Evolutionary conservation across 2,888 invertebrate species (phyloP).

Genomic region (Sialis lutaria): DNA sequence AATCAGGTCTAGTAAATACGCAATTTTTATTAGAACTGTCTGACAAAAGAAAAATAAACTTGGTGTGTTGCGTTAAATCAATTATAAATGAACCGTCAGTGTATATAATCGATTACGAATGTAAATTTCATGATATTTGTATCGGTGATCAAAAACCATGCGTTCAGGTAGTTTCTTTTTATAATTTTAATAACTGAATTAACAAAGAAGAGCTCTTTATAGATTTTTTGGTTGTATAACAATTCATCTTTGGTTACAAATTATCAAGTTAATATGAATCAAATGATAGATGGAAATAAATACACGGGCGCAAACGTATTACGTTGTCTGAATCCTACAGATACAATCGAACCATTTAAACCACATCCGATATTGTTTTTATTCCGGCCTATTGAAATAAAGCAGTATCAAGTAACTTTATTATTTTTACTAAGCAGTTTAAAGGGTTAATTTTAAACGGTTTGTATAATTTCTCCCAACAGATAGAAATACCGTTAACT

Average conservation of each 20-base stretch:
- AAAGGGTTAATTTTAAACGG: not conserved
- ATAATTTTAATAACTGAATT: not conserved
- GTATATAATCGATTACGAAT: constrained; percentile 9
- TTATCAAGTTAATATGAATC: constrained; percentile 16
- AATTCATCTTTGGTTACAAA: constrained; percentile 16
- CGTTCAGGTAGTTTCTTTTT: constrained; percentile 6
- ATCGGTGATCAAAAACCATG: constrained; percentile 19
- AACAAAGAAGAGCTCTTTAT: constrained; percentile 1
- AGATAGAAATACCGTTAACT: not conserved
- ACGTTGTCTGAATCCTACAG: constrained; percentile 20
- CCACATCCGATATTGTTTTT: constrained; percentile 20
- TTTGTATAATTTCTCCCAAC: not conserved
- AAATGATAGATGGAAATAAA: constrained; percentile 16
- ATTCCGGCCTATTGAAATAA: constrained; percentile 23
- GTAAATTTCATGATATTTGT: constrained; percentile 16
- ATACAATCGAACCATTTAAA: constrained; percentile 15
- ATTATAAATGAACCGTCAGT: constrained; percentile 12
- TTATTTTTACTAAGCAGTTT: not conserved
- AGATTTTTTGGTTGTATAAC: constrained; percentile 26
- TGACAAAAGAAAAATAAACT: constrained; percentile 18
- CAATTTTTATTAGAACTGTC: constrained; percentile 22
- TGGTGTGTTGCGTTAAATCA: constrained; percentile 18
- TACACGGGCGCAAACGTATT: constrained; percentile 19
- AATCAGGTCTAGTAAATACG: constrained; percentile 17
- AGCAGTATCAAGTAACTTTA: constrained; percentile 17